Percentiles rank a stretch among this genome's conserved stretches.
Evolutionary conservation across 2,113 vertebrate genomes (phyloP).

Genomic region (Charina bottae): DNA sequence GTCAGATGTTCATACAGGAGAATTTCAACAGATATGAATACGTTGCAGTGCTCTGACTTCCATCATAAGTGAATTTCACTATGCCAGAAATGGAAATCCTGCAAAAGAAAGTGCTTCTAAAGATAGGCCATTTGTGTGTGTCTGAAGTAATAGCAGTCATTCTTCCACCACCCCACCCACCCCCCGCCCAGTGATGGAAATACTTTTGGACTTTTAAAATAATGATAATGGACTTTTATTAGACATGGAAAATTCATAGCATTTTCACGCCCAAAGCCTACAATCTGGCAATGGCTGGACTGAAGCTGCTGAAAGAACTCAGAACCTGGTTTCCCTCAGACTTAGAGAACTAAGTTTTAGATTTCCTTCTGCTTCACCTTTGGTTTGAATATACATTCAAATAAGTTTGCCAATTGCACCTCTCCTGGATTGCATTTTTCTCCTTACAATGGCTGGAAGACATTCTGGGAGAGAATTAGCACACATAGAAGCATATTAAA

Average conservation of each 20-base stretch:
- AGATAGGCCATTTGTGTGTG: constrained; percentile 13
- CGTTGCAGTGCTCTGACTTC: constrained; percentile 37
- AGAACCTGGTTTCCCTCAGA: too few species aligned
- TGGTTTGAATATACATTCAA: neutral
- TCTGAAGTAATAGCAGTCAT: constrained; percentile 38
- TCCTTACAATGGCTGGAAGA: neutral
- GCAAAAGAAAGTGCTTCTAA: constrained; percentile 46
- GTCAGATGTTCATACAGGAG: constrained; percentile 64
- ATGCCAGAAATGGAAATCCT: constrained; percentile 23
- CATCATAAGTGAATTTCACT: constrained; percentile 36
- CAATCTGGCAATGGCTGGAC: too few species aligned
- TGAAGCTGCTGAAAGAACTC: too few species aligned
- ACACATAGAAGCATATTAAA: neutral
- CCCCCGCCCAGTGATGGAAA: constrained; percentile 9
- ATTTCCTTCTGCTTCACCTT: neutral
- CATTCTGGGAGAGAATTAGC: neutral
- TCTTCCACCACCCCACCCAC: neutral
- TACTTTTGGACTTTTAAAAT: neutral
- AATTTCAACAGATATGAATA: constrained; percentile 54
- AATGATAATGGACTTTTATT: too few species aligned
- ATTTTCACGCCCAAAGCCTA: too few species aligned
- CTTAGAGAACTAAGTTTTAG: neutral
- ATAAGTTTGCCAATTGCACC: neutral
- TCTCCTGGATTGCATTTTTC: neutral
- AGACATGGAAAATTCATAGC: too few species aligned